Evolutionary conservation across 2,888 invertebrate species (phyloP).

Genomic region (Spilosoma lubricipeda): DNA sequence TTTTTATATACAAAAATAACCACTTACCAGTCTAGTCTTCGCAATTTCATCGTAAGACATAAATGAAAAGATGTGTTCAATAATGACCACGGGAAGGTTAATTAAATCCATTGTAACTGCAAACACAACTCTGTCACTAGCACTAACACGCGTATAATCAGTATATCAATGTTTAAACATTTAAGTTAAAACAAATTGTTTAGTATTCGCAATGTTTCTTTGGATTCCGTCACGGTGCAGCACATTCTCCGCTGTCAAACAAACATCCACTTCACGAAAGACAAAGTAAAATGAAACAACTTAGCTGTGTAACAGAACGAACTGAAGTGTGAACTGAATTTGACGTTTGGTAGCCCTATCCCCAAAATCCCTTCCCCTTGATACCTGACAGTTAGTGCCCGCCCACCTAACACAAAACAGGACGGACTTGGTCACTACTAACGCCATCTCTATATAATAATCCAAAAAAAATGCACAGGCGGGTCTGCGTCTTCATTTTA

Average conservation of each 20-base stretch:
- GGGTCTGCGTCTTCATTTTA: too few relatives aligned
- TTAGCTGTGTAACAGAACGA: too few relatives aligned
- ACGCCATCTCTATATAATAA: too few relatives aligned
- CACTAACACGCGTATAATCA: constrained; percentile 32
- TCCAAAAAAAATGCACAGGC: too few relatives aligned
- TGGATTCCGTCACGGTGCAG: constrained; percentile 34
- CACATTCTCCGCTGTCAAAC: constrained; percentile 25
- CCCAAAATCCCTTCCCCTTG: too few relatives aligned
- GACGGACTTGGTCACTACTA: too few relatives aligned
- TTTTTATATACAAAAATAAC: constrained; percentile 48
- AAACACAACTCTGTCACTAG: constrained; percentile 29
- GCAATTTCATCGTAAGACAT: constrained; percentile 93
- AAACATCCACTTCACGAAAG: too few relatives aligned
- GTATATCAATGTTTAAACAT: constrained; percentile 48
- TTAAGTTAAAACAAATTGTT: constrained; percentile 53
- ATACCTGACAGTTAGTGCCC: too few relatives aligned
- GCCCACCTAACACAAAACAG: too few relatives aligned
- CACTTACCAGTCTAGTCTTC: constrained; percentile 91
- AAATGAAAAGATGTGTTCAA: constrained; percentile 92
- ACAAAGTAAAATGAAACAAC: too few relatives aligned
- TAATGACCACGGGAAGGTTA: constrained; percentile 90
- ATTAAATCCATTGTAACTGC: constrained; percentile 84
- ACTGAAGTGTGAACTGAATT: too few relatives aligned
- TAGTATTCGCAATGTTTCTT: constrained; percentile 51
- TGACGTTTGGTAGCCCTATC: too few relatives aligned